Base-by-base conservation (phyloP, 1,140 invertebrate genomes). In the Argopecten irradians region DNA sequence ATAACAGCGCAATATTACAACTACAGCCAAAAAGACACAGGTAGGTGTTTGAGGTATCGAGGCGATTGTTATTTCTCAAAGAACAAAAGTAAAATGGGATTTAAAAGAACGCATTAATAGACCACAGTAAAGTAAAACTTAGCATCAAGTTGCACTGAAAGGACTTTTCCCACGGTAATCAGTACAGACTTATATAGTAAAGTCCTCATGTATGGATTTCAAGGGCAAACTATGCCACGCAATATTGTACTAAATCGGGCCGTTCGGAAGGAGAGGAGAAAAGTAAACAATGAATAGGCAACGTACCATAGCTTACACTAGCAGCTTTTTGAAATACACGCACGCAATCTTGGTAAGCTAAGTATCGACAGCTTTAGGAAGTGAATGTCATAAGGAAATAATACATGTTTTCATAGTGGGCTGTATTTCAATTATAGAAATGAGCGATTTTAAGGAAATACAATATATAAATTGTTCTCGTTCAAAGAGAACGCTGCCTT, bases 201-300 rank as follows among this genome's bases (percentile, higher is more conserved):
- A 71, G 28, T 71, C 55, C 55, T 71, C 55, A 71, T 28, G 55
- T 71, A 71, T 71, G n/a, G 55, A 71, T 71, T 71, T 71, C 55
- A 71, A 71, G 55, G 22, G 22, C 55, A 71, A 71, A 71, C 22
- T 22, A 71, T 28, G 55, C 55, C 55, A 71, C 55, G 55, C 55
- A 71, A 71, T 71, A 71, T 71, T 71, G 55, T 71, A 71, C 55
- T 71, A 71, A 71, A 71, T 71, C 55, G 22, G 55, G 55, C 16
- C 55, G 5, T 71, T 28, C 22, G 8, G 55, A 71, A 71, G n/a
- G 55, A 71, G 55, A 71, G n/a, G 55, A 71, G 22, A 71, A 71
- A 71, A 5, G n/a, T 11, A n/a, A 71, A 71, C 55, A 71, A 71
- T 71, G n/a, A n/a, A 7, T 71, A 71, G 28, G 55, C 55, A 71